Conservation (phyloP, 2,888 invertebrate genomes). For the Esperia sulphurella region DNA sequence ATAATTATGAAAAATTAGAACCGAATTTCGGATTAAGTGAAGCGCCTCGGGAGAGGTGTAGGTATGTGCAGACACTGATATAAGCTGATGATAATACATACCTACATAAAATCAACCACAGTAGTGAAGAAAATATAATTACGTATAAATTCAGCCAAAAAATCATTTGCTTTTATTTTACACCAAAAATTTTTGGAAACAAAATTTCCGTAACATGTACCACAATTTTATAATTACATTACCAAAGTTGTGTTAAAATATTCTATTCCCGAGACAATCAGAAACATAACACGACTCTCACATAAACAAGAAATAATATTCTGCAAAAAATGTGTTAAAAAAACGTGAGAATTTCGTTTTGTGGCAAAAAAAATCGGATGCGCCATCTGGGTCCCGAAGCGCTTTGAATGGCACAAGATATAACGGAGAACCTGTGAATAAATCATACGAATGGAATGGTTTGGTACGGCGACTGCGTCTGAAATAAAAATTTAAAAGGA, state of each 20-base stretch:
- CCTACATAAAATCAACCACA: too few relatives aligned
- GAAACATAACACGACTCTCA: constrained; percentile 7
- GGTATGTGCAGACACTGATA: too few relatives aligned
- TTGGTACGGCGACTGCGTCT: constrained; percentile 12
- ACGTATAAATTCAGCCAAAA: too few relatives aligned
- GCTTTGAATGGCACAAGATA: constrained; percentile 35
- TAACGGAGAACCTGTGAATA: constrained; percentile 48
- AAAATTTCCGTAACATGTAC: background rate
- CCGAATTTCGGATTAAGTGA: too few relatives aligned
- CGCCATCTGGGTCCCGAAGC: constrained; percentile 50
- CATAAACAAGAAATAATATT: constrained; percentile 5
- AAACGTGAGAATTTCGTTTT: constrained; percentile 40
- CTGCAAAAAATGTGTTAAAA: constrained; percentile 21
- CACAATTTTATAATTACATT: constrained; percentile 4
- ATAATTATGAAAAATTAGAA: background rate
- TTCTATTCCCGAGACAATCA: constrained; percentile 5
- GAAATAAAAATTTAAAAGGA: constrained; percentile 10
- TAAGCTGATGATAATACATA: too few relatives aligned
- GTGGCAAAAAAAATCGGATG: constrained; percentile 42
- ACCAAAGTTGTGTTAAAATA: background rate
- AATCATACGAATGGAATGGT: constrained; percentile 35
- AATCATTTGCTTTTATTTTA: too few relatives aligned
- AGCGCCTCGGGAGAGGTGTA: too few relatives aligned
- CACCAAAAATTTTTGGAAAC: too few relatives aligned
- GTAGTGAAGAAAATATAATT: too few relatives aligned